Conservation (phyloP, 2,113 vertebrate species). For the human region DNA sequence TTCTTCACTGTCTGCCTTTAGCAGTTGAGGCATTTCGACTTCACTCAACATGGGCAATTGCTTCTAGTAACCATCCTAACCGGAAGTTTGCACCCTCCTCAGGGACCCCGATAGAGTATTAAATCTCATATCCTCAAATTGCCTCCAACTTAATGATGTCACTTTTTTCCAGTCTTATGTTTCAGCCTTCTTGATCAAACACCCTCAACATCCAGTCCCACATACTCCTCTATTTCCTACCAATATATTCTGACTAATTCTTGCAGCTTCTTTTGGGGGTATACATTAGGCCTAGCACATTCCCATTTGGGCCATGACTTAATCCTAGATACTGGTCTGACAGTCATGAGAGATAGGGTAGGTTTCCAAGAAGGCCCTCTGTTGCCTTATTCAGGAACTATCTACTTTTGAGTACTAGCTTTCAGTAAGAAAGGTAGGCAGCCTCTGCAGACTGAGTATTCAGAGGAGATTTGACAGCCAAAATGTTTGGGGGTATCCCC, state of each 20-base stretch:
- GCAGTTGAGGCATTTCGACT: neutral
- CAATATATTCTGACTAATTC: neutral
- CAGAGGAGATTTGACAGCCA: neutral
- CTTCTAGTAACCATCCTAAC: neutral
- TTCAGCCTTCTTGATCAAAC: neutral
- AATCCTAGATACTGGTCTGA: neutral
- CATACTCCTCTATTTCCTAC: neutral
- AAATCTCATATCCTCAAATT: neutral
- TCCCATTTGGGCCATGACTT: neutral
- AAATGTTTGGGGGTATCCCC: neutral
- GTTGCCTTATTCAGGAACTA: neutral
- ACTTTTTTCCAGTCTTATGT: neutral
- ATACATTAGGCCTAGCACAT: neutral
- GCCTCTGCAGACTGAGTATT: neutral
- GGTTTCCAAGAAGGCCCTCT: neutral
- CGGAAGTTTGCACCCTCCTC: neutral
- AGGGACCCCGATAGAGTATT: neutral
- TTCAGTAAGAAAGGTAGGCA: neutral
- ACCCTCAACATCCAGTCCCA: neutral
- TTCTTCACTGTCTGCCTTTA: neutral
- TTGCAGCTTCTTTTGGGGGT: neutral
- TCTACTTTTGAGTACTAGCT: neutral
- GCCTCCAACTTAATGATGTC: neutral
- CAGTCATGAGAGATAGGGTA: neutral
- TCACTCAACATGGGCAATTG: neutral